phyloP scores from a whole-genome alignment of 2,797 vertebrate genomes.

The Loris lydekkerianus region DNA sequence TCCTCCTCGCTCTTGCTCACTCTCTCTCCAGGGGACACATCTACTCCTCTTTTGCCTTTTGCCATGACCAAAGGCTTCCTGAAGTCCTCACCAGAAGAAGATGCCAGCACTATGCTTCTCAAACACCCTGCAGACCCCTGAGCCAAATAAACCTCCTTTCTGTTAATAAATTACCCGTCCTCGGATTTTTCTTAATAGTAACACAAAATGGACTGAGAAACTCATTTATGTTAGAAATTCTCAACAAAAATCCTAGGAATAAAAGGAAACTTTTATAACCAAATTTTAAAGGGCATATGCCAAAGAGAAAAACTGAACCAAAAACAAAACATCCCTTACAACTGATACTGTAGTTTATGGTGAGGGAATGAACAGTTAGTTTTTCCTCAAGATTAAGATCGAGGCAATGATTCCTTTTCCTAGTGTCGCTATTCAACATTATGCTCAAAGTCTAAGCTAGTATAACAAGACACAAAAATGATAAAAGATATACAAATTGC shows the following conservation, averaged over 20 bases:
- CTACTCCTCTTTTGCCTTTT: background rate
- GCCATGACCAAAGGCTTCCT: background rate
- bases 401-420: background rate
- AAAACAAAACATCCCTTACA: background rate
- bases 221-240: background rate
- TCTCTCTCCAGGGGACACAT: background rate
- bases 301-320: background rate
- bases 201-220: background rate
- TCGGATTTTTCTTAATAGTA: background rate
- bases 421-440: background rate
- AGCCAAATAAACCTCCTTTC: background rate
- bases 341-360: background rate
- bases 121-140: background rate
- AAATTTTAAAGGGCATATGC: background rate
- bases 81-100: background rate
- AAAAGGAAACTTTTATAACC: background rate
- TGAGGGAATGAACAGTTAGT: background rate
- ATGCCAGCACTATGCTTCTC: background rate
- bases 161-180: background rate
- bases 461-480: background rate
- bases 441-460: background rate
- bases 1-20: background rate
- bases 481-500: background rate
- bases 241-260: background rate
- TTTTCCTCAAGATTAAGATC: background rate